These are phyloP conservation scores for Drosophila repletoides DNA, from an alignment of 1,140 invertebrate species.

Conservation along the genomic window DNA sequence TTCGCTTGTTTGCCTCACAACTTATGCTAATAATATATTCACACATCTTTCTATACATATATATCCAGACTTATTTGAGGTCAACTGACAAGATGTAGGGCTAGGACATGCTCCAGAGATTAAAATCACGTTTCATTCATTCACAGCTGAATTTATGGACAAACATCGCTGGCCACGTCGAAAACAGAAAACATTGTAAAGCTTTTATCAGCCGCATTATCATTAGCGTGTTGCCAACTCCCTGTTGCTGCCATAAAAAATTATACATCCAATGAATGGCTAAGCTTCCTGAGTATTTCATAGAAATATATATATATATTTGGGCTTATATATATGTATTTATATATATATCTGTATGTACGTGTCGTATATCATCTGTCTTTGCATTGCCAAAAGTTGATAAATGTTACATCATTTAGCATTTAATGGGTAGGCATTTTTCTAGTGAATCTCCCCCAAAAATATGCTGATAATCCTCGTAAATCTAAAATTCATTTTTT, in stretches of 20 bases:
- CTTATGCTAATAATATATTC: slow-evolving; percentile 15
- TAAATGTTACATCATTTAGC: too few species aligned
- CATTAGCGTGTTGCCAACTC: slow-evolving; percentile 40
- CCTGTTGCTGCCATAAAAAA: slow-evolving; percentile 39
- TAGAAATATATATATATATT: slow-evolving; percentile 1
- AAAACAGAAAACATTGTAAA: slow-evolving; percentile 62
- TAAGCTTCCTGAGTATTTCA: neutral
- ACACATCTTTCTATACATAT: neutral
- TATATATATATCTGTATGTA: too few species aligned
- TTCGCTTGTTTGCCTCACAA: slow-evolving; percentile 11
- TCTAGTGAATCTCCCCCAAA: too few species aligned
- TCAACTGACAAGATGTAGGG: neutral
- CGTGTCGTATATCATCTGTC: too few species aligned
- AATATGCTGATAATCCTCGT: too few species aligned
- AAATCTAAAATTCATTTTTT: too few species aligned
- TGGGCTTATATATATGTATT: too few species aligned
- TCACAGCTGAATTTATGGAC: slow-evolving; percentile 32
- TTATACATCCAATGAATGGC: neutral
- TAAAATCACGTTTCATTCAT: slow-evolving; percentile 55
- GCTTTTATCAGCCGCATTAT: slow-evolving; percentile 70
- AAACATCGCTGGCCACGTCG: slow-evolving; percentile 33
- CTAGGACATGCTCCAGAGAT: slow-evolving; percentile 39
- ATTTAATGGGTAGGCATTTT: too few species aligned
- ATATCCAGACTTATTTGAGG: neutral
- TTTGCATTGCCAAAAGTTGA: too few species aligned